Percentiles rank a stretch among this genome's conserved stretches.
These are phyloP conservation scores for Apis mellifera DNA, from an alignment of 1,140 invertebrate species.

Conservation along the genomic window Amel_HAv3.1 CM009932.2:13158501-13159000, in stretches of 20 bases:
- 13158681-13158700: conserved; percentile 28
- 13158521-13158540: conserved; percentile 64
- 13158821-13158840: background rate
- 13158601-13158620: conserved; percentile 78
- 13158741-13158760: background rate
- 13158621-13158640: conserved; percentile 74
- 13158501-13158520: conserved; percentile 47
- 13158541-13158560: conserved; percentile 68
- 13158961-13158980: background rate
- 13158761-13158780: conserved; percentile 29
- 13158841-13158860: background rate
- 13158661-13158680: conserved; percentile 51
- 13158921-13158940: too few relatives aligned
- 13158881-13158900: background rate
- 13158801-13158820: too few relatives aligned
- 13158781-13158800: conserved; percentile 13
- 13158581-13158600: conserved; percentile 79
- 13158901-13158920: background rate
- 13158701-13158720: conserved; percentile 17
- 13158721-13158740: background rate
- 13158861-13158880: background rate
- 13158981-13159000: conserved; percentile 19
- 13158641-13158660: conserved; percentile 61
- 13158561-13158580: conserved; percentile 73
- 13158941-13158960: background rate